These are phyloP conservation scores for Butorides virescens DNA, from an alignment of 2,113 vertebrate genomes.

Conservation along the genomic window DNA sequence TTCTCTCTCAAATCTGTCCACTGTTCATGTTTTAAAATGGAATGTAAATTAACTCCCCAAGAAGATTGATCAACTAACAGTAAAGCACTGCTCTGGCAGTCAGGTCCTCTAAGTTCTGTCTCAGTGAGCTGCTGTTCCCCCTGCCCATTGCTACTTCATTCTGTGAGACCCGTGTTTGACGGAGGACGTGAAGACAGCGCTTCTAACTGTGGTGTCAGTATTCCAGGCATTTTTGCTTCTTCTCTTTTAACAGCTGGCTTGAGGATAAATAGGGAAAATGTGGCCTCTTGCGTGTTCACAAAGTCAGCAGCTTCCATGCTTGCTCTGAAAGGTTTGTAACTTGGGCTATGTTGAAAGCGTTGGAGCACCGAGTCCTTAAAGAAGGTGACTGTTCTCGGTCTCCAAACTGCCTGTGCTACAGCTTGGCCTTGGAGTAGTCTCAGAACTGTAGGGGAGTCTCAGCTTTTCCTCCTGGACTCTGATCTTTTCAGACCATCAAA, in stretches of 20 bases:
- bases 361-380: not conserved
- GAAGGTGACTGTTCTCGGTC: not conserved
- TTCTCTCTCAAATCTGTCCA: not conserved
- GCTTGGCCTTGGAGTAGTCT: not conserved
- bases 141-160: not conserved
- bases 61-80: not conserved
- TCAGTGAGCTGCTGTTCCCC: not conserved
- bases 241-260: not conserved
- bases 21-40: not conserved
- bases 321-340: not conserved
- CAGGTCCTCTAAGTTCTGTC: not conserved
- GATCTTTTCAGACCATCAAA: not conserved
- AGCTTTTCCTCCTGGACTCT: not conserved
- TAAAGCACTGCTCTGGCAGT: not conserved
- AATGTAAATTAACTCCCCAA: not conserved
- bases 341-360: not conserved
- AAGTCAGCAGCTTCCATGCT: not conserved
- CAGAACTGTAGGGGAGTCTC: not conserved
- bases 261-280: not conserved
- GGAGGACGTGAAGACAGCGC: rapidly evolving
- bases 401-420: rapidly evolving
- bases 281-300: not conserved
- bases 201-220: not conserved
- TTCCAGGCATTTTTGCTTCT: not conserved
- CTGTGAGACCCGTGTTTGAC: not conserved